A percentile compares a stretch with the other conserved stretches of the same genome.
phyloP scores from a whole-genome alignment of 2,888 invertebrate species.

The Scaptomyza polygonia region DNA sequence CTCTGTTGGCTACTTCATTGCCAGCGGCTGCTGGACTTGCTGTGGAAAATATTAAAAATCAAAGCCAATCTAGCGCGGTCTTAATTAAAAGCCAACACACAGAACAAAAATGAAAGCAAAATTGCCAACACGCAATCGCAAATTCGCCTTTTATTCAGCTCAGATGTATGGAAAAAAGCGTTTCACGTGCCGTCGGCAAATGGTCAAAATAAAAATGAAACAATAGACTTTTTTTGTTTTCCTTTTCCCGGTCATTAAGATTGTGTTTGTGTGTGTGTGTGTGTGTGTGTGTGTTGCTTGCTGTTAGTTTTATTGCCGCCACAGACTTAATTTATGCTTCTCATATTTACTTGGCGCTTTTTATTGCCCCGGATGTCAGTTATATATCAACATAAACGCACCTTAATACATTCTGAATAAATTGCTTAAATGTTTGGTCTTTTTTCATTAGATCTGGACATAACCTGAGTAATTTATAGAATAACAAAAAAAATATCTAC shows the following conservation, averaged over 20 bases:
- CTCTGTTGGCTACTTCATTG: slow-evolving; percentile 52
- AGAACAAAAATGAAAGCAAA: slow-evolving; percentile 12
- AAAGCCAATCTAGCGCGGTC: slow-evolving; percentile 15
- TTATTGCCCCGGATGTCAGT: slow-evolving; percentile 40
- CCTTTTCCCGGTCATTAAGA: slow-evolving; percentile 59
- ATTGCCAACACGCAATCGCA: slow-evolving; percentile 14
- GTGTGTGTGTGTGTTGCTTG: slow-evolving; percentile 18
- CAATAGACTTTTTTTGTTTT: slow-evolving; percentile 1
- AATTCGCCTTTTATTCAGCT: slow-evolving; percentile 13
- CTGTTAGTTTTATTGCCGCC: slow-evolving; percentile 59
- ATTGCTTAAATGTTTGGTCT: slow-evolving; percentile 1
- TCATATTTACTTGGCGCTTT: slow-evolving; percentile 28
- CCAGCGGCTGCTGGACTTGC: slow-evolving; percentile 33
- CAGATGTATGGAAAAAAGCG: slow-evolving; percentile 27
- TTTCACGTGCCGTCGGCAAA: slow-evolving; percentile 17
- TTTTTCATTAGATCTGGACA: background rate
- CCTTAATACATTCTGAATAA: background rate
- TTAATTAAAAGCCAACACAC: slow-evolving; percentile 59
- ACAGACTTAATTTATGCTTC: slow-evolving; percentile 62
- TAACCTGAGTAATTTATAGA: slow-evolving; percentile 18
- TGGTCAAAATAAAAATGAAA: slow-evolving; percentile 3
- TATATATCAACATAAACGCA: slow-evolving; percentile 9
- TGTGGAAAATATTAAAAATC: slow-evolving; percentile 16
- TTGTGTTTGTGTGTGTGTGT: slow-evolving; percentile 22
- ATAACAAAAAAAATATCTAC: background rate